phyloP scores from a whole-genome alignment of 2,113 vertebrate species.

The Cryptoleucopteryx plumbea region DNA sequence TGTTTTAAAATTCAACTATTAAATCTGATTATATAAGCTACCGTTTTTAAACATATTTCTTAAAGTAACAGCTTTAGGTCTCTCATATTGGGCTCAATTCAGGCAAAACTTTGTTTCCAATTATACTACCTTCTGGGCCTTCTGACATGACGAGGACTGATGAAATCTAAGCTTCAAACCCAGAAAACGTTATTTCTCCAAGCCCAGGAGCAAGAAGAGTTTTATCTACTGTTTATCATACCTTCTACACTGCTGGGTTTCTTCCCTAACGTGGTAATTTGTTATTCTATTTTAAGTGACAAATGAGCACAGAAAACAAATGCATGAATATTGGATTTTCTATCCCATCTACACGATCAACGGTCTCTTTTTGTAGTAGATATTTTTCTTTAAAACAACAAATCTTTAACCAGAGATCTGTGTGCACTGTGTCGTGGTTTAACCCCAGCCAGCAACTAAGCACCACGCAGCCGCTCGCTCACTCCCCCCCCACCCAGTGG shows the following conservation, averaged over 20 bases:
- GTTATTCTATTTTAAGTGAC: not conserved
- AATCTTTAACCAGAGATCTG: not conserved
- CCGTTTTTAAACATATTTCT: not conserved
- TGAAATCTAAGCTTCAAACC: not conserved
- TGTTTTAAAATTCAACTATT: not conserved
- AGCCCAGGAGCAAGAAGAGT: not conserved
- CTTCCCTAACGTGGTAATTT: not conserved
- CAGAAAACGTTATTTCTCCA: not conserved
- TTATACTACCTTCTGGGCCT: not conserved
- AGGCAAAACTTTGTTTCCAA: not conserved
- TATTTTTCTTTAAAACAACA: not conserved
- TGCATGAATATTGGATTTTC: not conserved
- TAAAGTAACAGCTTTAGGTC: not conserved
- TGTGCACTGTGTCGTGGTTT: no score
- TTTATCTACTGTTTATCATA: not conserved
- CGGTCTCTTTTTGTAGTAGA: not conserved
- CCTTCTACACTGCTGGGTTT: not conserved
- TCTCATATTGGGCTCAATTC: not conserved
- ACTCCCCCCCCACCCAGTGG: no score
- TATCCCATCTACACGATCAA: not conserved
- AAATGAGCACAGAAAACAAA: not conserved
- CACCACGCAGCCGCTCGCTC: no score
- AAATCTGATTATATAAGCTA: not conserved
- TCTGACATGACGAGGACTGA: not conserved
- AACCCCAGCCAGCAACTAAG: no score